These are phyloP conservation scores for Hemicrepidius hirtus DNA, from an alignment of 2,888 invertebrate species.

Conservation along the genomic window DNA sequence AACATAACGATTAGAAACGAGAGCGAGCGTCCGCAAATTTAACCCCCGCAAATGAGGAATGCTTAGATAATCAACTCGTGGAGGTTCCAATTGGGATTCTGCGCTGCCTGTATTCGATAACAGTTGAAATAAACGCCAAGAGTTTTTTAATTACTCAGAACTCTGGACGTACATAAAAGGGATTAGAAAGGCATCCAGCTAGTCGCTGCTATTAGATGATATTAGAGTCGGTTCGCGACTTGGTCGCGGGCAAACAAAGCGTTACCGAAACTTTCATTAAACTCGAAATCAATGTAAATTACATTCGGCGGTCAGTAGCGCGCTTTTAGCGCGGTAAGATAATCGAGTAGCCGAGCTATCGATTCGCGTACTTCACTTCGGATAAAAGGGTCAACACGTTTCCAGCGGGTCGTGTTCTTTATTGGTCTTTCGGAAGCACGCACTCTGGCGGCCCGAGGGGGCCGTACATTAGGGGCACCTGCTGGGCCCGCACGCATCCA, in stretches of 20 bases:
- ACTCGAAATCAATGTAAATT: conserved; percentile 69
- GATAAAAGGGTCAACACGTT: conserved; percentile 64
- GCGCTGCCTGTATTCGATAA: conserved; percentile 27
- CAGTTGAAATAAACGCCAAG: conserved; percentile 34
- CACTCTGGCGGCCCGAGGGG: conserved; percentile 48
- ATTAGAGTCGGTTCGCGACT: conserved; percentile 53
- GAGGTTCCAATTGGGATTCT: conserved; percentile 35
- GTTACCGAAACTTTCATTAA: conserved; percentile 68
- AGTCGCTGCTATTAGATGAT: conserved; percentile 56
- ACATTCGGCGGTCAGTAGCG: conserved; percentile 67
- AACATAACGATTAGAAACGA: conserved; percentile 36
- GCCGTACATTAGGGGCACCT: conserved; percentile 47
- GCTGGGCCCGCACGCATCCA: conserved; percentile 48
- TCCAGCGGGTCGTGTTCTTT: conserved; percentile 58
- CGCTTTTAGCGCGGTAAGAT: conserved; percentile 66
- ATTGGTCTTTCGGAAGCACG: conserved; percentile 57
- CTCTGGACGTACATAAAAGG: conserved; percentile 50
- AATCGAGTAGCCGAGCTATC: conserved; percentile 63
- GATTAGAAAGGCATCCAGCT: conserved; percentile 49
- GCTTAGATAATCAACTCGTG: conserved; percentile 40
- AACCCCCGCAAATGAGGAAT: conserved; percentile 23
- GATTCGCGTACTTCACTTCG: conserved; percentile 58
- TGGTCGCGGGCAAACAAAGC: conserved; percentile 62
- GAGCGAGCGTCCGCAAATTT: conserved; percentile 35
- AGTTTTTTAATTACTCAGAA: conserved; percentile 56